phyloP scores from a whole-genome alignment of 2,797 vertebrate genomes.

The Chiroxiphia lanceolata region DNA sequence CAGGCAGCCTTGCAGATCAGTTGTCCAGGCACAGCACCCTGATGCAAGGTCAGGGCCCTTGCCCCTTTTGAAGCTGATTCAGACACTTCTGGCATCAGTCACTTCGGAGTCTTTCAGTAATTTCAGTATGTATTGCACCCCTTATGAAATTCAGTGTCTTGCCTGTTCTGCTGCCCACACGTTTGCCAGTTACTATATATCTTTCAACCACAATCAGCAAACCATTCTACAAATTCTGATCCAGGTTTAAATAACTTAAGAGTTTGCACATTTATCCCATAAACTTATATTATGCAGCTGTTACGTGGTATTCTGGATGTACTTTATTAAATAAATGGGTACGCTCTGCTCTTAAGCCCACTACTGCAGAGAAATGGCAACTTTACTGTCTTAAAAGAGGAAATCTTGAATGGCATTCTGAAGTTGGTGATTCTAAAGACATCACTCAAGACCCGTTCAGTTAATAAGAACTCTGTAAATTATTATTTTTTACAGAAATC shows the following conservation, averaged over 20 bases:
- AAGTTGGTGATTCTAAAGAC: background rate
- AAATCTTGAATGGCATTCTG: background rate
- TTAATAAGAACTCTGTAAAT: background rate
- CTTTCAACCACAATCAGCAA: background rate
- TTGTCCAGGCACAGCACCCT: background rate
- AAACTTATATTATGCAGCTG: background rate
- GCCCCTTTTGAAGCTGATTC: background rate
- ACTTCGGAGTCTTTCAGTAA: background rate
- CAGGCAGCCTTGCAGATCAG: background rate
- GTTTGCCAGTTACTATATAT: background rate
- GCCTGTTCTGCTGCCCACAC: background rate
- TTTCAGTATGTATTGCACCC: background rate
- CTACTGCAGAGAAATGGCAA: background rate
- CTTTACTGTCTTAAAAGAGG: background rate
- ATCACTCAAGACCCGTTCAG: background rate
- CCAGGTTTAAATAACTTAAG: background rate
- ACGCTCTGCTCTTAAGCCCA: background rate
- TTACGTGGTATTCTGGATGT: background rate
- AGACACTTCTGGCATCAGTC: background rate
- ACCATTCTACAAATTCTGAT: background rate
- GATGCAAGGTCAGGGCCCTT: background rate
- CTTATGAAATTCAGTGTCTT: background rate
- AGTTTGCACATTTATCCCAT: background rate
- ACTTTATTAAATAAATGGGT: background rate
- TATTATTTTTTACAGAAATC: conserved; percentile 11